Base-by-base conservation (phyloP, 2,888 invertebrate species). In the Eupeodes latifasciatus region DNA sequence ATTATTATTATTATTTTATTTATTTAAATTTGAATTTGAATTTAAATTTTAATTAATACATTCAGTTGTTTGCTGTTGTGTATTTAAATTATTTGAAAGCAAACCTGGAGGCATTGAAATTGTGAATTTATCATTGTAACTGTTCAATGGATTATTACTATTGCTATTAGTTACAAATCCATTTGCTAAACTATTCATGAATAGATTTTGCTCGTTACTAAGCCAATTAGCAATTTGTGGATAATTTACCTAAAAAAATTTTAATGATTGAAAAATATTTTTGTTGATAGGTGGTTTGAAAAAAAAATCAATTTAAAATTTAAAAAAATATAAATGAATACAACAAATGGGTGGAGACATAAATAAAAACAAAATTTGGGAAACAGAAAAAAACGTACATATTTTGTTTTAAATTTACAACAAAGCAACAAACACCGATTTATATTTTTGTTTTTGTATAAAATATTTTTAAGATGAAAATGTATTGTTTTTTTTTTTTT, bases 141-240 rank as follows among this genome's bases (percentile, higher is more conserved):
- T 81, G 82, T 89, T 86, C 62, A 86, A 75, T 78, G 69, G 75
- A 66, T 66, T 88, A 78, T 90, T 91, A 89, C 90, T 91, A 89
- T 86, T 91, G 89, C 89, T 91, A 89, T 91, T 91, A 87, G 91
- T 89, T 81, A 88, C 88, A 91, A 91, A 91, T 85, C 91, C 91
- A 89, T 92, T 92, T 89, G 91, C 89, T 90, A 92, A 90, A 90
- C 90, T 91, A 91, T 92, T 91, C 91, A 91, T 91, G 88, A 91
- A 91, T 86, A 91, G 90, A 90, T 90, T 91, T 90, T 91, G 91
- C 89, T 91, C 91, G 85, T 90, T 90, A 89, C 90, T 91, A 81
- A 91, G 90, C 91, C 91, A 91, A 91, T 91, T 91, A 90, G 91
- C 89, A 90, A 91, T 90, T 90, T 91, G 91, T 77, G 90, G 90